These are phyloP conservation scores for Scotopteryx bipunctaria DNA, from an alignment of 2,888 invertebrate species.

Conservation along the genomic window DNA sequence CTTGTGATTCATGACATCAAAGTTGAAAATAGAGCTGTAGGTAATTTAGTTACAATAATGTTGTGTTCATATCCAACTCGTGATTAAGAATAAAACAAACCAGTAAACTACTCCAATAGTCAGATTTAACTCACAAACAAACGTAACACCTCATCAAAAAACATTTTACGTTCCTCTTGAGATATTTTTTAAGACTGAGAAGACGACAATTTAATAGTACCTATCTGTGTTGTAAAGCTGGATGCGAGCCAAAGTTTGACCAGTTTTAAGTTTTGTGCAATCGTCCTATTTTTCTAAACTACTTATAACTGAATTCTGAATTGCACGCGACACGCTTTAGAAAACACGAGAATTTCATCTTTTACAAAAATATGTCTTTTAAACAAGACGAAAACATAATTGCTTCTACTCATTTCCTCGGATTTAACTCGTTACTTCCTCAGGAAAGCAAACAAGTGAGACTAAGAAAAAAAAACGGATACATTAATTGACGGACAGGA, in stretches of 20 bases:
- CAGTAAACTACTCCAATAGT: constrained; percentile 6
- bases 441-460: constrained; percentile 68
- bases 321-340: constrained; percentile 67
- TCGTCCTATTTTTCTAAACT: constrained; percentile 81
- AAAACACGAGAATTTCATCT: constrained; percentile 35
- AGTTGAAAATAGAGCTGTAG: neutral
- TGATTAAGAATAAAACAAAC: neutral
- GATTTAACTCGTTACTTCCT: constrained; percentile 64
- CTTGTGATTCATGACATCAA: neutral
- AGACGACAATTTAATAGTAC: constrained; percentile 71
- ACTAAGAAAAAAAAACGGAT: constrained; percentile 77
- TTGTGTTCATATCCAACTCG: neutral
- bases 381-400: constrained; percentile 41
- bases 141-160: constrained; percentile 34
- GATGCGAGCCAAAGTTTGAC: constrained; percentile 71
- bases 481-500: constrained; percentile 74
- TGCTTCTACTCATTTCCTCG: constrained; percentile 62
- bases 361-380: constrained; percentile 25
- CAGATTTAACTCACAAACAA: constrained; percentile 26
- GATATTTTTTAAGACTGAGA: constrained; percentile 51
- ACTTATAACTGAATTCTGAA: no score
- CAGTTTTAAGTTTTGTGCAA: constrained; percentile 79
- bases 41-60: neutral
- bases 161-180: constrained; percentile 40
- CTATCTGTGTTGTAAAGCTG: constrained; percentile 68